Evolutionary conservation across 2,888 invertebrate species (phyloP), one percentile per base, ranked within the genome.

Genomic region (Sceliomorpha sp.): DNA sequence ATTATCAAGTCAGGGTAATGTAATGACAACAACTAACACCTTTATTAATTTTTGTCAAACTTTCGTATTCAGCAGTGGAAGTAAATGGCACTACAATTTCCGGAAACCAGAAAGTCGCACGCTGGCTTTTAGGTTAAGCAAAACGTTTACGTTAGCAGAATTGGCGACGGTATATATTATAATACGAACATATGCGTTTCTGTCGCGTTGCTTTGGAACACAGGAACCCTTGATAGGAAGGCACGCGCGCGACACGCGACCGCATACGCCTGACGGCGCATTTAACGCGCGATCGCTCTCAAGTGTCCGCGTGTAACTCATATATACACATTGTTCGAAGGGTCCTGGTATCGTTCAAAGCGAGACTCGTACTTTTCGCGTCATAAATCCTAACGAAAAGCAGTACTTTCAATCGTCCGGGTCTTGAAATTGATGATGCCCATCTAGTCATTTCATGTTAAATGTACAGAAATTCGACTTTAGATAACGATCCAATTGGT

Each of bases 281-380:
- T 87, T 87, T 87, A 87, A 87, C 85, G 87, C 84, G 86, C 86
- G 82, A 83, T 83, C 81, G 81, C 82, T 80, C 75, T 82, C 77
- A 79, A 82, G 82, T 81, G 76, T 55, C 75, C 77, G 77, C 76
- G 56, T 69, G 62, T 72, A 67, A 34, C 29, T 44, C 39, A 55
- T 63, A 29, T 9, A 29, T 9, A 29, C 8, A 8, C 24, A 44
- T 48, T 66, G 51, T 42, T 20, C 32, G 56, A 51, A 60, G 60
- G 70, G 58, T 50, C 55, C 60, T 34, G 29, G 24, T 50, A 42
- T 58, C 51, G 48, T 56, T 29, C 50, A 53, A 55, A 58, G 58
- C 45, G 51, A 59, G 47, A 51, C 63, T 17, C n/a, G n/a, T n/a
- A 60, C 51, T 47, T 50, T 51, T 51, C 55, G 50, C 29, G 48